Evolutionary conservation across 2,797 vertebrate genomes (phyloP).

Genomic region (Hylomyscus alleni): DNA sequence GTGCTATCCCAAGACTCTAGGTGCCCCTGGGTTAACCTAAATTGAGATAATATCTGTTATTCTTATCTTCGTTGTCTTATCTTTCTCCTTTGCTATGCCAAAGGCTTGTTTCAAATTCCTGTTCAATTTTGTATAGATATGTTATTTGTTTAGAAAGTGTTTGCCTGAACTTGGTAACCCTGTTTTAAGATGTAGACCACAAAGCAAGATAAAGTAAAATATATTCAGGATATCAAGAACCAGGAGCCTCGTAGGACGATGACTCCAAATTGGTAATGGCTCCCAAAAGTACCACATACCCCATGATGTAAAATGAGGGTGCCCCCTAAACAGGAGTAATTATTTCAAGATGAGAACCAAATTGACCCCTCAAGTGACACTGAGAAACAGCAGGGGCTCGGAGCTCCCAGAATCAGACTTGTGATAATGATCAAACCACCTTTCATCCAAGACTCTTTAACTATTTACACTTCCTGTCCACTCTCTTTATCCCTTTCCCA

Average conservation of each 20-base stretch:
- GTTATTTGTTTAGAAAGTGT: background rate
- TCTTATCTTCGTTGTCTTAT: background rate
- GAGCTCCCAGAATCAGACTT: background rate
- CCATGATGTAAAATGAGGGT: background rate
- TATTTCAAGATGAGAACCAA: background rate
- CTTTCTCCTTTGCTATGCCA: background rate
- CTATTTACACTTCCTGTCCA: background rate
- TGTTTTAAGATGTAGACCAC: background rate
- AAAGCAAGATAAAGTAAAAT: background rate
- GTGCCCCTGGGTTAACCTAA: background rate
- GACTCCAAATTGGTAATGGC: background rate
- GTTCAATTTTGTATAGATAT: background rate
- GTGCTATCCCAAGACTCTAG: no score
- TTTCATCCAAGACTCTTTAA: background rate
- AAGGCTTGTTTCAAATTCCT: background rate
- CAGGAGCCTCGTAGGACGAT: fast-evolving
- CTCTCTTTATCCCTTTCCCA: background rate
- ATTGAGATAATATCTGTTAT: background rate
- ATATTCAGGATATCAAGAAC: background rate
- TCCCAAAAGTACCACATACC: background rate
- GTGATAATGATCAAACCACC: background rate
- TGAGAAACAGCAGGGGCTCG: background rate
- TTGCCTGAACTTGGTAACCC: background rate
- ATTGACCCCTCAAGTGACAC: background rate
- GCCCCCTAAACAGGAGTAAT: background rate